Evolutionary conservation across 2,113 vertebrate genomes (phyloP).

Genomic region (Dascyllus trimaculatus): DNA sequence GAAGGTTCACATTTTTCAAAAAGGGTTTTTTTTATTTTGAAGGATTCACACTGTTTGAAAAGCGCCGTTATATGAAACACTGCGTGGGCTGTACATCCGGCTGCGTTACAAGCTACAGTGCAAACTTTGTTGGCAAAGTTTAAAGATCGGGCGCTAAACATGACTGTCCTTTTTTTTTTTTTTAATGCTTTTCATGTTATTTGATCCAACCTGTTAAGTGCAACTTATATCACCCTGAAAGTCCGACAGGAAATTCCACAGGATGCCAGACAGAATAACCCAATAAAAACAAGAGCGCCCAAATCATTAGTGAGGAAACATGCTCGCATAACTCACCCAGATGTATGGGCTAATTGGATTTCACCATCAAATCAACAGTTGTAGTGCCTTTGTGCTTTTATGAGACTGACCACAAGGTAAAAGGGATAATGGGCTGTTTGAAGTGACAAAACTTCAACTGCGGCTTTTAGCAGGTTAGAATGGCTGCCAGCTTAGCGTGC

Average conservation of each 20-base stretch:
- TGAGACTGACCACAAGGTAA: conserved; percentile 89
- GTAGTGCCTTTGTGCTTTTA: conserved; percentile 89
- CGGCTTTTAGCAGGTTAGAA: conserved; percentile 85
- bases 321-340: conserved; percentile 94
- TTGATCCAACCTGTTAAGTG: conserved; percentile 94
- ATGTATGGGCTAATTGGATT: conserved; percentile 97
- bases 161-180: conserved; percentile 84
- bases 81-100: conserved; percentile 6
- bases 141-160: conserved; percentile 84
- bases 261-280: conserved; percentile 93
- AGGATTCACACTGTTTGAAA: conserved; percentile 15
- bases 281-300: conserved; percentile 93
- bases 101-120: conserved; percentile 47
- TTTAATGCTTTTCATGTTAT: conserved; percentile 89
- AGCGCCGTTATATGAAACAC: conserved; percentile 2
- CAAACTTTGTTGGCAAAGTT: conserved; percentile 65
- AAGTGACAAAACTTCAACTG: conserved; percentile 87
- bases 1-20: conserved; percentile 26
- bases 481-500: conserved; percentile 53
- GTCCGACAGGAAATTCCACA: conserved; percentile 97
- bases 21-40: conserved; percentile 6
- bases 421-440: conserved; percentile 83
- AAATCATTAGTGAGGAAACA: conserved; percentile 93
- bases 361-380: conserved; percentile 93
- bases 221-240: conserved; percentile 89